Conservation (phyloP, 2,888 invertebrate species). For the Cybosia mesomella region DNA sequence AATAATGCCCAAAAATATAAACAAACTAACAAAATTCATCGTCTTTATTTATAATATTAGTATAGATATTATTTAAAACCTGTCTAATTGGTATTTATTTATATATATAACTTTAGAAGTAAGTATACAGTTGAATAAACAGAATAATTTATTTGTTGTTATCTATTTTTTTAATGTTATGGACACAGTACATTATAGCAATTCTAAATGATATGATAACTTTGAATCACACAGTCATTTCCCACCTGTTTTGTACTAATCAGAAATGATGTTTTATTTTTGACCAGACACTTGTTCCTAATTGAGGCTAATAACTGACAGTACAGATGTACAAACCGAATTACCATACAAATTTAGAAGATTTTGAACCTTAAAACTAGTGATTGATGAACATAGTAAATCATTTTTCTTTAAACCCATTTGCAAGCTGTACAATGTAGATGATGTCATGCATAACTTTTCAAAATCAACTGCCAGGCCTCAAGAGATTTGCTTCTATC, state of each 20-base stretch:
- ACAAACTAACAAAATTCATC: no score
- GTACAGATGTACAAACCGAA: slow-evolving; percentile 50
- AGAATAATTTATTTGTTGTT: neutral
- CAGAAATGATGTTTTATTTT: slow-evolving; percentile 69
- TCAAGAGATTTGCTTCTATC: slow-evolving; percentile 34
- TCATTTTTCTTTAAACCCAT: slow-evolving; percentile 26
- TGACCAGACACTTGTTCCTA: slow-evolving; percentile 65
- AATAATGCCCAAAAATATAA: no score
- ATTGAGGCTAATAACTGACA: slow-evolving; percentile 75
- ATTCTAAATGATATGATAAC: slow-evolving; percentile 55
- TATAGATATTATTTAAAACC: no score
- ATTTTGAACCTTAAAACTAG: slow-evolving; percentile 58
- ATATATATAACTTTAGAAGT: neutral
- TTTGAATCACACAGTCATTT: slow-evolving; percentile 58
- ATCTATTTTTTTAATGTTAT: neutral
- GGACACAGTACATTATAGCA: neutral
- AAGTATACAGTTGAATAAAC: neutral
- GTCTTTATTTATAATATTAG: no score
- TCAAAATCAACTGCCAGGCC: slow-evolving; percentile 43
- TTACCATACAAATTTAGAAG: slow-evolving; percentile 34
- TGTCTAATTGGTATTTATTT: neutral
- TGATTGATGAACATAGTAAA: slow-evolving; percentile 19
- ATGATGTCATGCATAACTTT: slow-evolving; percentile 55
- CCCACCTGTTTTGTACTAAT: slow-evolving; percentile 42
- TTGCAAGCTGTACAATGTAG: slow-evolving; percentile 40